Evolutionary conservation across 2,797 vertebrate genomes (phyloP).

Genomic region (Manis javanica): DNA sequence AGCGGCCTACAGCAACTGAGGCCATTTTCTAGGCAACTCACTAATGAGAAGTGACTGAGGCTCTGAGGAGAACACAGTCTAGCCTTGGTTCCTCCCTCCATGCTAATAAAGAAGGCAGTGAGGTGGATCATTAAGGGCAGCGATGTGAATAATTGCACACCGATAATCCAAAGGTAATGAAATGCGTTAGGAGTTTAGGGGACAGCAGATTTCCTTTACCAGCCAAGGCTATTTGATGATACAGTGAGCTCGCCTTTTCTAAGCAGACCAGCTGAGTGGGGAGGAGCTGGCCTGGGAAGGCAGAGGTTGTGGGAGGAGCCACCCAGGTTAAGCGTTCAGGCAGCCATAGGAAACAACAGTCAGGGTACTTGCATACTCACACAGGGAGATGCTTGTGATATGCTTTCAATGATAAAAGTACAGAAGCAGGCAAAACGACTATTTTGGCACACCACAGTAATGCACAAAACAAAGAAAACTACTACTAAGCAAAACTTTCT

Average conservation of each 20-base stretch:
- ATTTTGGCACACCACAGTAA: background rate
- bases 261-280: background rate
- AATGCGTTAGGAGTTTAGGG: constrained; percentile 60
- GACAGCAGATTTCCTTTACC: constrained; percentile 45
- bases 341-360: background rate
- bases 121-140: constrained; percentile 79
- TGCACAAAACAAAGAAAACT: background rate
- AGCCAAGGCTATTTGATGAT: constrained; percentile 49
- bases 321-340: background rate
- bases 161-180: constrained; percentile 79
- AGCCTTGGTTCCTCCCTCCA: constrained; percentile 63
- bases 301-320: background rate
- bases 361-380: background rate
- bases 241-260: constrained; percentile 32
- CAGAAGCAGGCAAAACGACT: background rate
- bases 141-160: constrained; percentile 79
- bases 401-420: background rate
- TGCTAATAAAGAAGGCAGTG: constrained; percentile 78
- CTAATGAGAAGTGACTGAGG: constrained; percentile 77
- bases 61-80: constrained; percentile 61
- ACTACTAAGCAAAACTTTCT: background rate
- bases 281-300: background rate
- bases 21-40: constrained; percentile 64
- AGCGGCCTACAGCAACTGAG: constrained; percentile 47
- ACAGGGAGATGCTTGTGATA: background rate